A percentile compares a stretch with the other conserved stretches of the same genome.
Conservation (phyloP, 2,888 invertebrate species). For the Eutolmus rufibarbis region DNA sequence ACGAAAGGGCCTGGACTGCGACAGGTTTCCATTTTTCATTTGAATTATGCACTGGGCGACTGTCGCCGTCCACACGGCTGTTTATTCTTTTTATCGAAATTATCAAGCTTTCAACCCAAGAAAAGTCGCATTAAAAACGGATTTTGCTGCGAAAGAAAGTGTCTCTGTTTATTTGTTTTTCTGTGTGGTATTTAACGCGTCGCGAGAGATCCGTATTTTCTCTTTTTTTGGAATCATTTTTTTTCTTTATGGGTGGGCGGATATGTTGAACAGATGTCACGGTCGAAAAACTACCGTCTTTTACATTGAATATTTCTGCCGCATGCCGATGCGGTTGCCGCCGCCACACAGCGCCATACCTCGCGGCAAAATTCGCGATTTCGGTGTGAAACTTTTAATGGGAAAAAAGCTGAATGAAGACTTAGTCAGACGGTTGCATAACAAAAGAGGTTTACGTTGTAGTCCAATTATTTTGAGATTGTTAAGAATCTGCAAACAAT, state of each 20-base stretch:
- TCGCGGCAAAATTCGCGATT: background rate
- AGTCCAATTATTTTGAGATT: background rate
- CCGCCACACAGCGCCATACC: background rate
- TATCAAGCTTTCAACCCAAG: background rate
- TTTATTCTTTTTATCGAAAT: background rate
- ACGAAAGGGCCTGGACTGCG: constrained; percentile 21
- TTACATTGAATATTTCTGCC: background rate
- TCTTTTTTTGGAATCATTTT: constrained; percentile 20
- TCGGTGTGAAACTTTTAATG: background rate
- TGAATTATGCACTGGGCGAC: background rate
- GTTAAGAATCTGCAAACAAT: background rate
- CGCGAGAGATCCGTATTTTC: constrained; percentile 30
- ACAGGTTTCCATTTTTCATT: background rate
- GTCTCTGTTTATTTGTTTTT: constrained; percentile 14
- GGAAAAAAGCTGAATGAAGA: background rate
- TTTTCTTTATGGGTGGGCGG: constrained; percentile 27
- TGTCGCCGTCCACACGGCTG: background rate
- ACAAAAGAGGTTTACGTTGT: background rate
- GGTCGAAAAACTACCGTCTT: background rate
- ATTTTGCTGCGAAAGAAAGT: constrained; percentile 29
- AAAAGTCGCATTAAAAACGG: background rate
- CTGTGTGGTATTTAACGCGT: background rate
- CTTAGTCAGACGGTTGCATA: background rate
- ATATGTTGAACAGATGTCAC: constrained; percentile 28
- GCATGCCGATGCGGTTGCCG: background rate